Evolutionary conservation across 2,797 vertebrate genomes (phyloP), one percentile per base, ranked within the genome.

Genomic region (Anguilla marmorata): DNA sequence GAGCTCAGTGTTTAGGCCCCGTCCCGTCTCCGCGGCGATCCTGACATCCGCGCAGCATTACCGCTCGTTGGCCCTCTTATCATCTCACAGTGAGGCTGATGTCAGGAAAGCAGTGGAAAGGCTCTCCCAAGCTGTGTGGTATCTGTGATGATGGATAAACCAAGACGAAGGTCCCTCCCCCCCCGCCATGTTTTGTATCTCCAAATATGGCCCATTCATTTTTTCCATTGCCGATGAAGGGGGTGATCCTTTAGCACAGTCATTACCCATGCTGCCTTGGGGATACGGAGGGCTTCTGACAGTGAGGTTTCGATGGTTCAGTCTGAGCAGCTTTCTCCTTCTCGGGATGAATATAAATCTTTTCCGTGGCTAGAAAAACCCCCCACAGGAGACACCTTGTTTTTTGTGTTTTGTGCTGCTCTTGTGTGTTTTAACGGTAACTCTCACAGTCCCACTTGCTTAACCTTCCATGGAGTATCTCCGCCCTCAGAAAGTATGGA

Each of bases 81-180:
- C 74, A 8, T 37, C 74, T 79, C 37, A 21, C 74, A 45, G 74
- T 5, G 16, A 8, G 41, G 76, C 76, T n/a, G 12, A 45, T 80
- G 5, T 1, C 33, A 0, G 33, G 27, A 0, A 41, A 41, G 5
- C 30, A 14, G 11, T 41, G 30, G 3, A 21, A 37, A 30, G 14
- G 74, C 74, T 37, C 74, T 41, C 14, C 74, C 30, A 6, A 76
- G 74, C 41, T n/a, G 76, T 9, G 76, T n/a, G 41, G 19, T 50
- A 50, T 80, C 76, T n/a, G 76, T 5, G 27, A 27, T 80, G 76
- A 48, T 80, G 76, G 76, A 80, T 80, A 80, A 48, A 50, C 21
- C 76, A 0, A 7, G 74, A 79, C 45, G 74, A 79, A 41, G 33
- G 45, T 79, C 4, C 12, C 4, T 8, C 41, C 33, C 30, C 12